Evolutionary conservation across 2,888 invertebrate genomes (phyloP), one percentile per base, ranked within the genome.

Genomic region (Lasioglossum calceatum): DNA sequence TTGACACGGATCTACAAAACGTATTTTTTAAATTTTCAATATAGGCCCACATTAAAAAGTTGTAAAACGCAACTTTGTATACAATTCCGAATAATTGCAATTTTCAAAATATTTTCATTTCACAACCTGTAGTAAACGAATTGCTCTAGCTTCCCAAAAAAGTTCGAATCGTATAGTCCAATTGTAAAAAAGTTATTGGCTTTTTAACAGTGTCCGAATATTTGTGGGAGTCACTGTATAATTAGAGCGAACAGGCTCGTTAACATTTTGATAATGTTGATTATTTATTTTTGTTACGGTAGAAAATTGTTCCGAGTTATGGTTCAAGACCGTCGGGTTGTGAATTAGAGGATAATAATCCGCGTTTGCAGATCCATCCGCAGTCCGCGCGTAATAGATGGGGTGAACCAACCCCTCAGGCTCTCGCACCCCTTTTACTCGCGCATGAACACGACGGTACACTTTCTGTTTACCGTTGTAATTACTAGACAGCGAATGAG

Each of bases 391-490:
- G 61, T 61, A 61, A 61, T 61, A 61, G 61, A 61, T 61, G 61
- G 61, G 61, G 61, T 27, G 61, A 61, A 27, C 61, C 61, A 61
- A 61, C 61, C 61, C 61, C 61, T 61, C 61, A 5, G 5, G 61
- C 27, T 27, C 61, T 27, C 61, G 61, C 61, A 61, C 61, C 61
- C 61, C 61, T 61, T 61, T 61, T 61, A 61, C 61, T 61, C 27
- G 61, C 27, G 61, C 61, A 61, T 61, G 61, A 61, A 61, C 61
- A 61, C 61, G 61, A 61, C 61, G 27, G 61, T 61, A 61, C 61
- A 61, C 61, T 61, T 61, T 61, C 61, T 61, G 61, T 61, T 61
- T 61, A 61, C 61, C 27, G 61, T 61, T 61, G 61, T 61, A 61
- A 61, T 61, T 61, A 61, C 61, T 61, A 61, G 61, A 32, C 61